A percentile compares a stretch with the other conserved stretches of the same genome.
Conservation (phyloP, 2,113 vertebrate genomes). For the Nipponia nippon region DNA sequence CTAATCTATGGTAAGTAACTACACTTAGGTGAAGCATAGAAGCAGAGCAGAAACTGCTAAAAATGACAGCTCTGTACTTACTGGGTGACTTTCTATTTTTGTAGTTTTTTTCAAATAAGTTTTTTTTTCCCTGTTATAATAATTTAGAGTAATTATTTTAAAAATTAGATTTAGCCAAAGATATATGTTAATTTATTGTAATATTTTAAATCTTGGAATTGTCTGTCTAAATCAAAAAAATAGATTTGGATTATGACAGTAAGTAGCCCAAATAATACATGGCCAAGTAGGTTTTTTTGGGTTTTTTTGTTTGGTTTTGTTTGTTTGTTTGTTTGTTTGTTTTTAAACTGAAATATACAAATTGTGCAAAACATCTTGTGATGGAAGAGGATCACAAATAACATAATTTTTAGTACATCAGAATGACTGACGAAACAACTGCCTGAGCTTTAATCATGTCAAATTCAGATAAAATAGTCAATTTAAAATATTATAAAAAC, state of each 20-base stretch:
- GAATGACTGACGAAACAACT: conserved; percentile 40
- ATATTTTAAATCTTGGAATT: neutral
- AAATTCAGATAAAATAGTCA: neutral
- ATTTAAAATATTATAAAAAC: neutral
- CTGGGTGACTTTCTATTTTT: neutral
- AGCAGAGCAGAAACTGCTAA: conserved; percentile 10
- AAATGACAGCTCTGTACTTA: conserved; percentile 2
- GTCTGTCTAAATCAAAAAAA: neutral
- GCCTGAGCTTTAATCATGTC: neutral
- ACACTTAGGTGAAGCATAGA: conserved; percentile 58
- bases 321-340: too few relatives aligned
- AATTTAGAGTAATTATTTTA: neutral
- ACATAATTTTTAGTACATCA: neutral
- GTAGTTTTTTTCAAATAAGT: neutral
- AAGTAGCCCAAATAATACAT: neutral
- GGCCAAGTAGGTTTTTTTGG: neutral
- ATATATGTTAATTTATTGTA: neutral
- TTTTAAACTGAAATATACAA: neutral
- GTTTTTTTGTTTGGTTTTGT: too few relatives aligned
- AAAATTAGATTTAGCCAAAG: neutral
- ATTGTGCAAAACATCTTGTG: neutral
- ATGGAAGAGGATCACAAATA: neutral
- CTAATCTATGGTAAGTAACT: conserved; percentile 14
- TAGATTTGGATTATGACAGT: neutral
- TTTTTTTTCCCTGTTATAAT: neutral